phyloP scores from a whole-genome alignment of 2,888 invertebrate species.

The Stratiomys singularior region DNA sequence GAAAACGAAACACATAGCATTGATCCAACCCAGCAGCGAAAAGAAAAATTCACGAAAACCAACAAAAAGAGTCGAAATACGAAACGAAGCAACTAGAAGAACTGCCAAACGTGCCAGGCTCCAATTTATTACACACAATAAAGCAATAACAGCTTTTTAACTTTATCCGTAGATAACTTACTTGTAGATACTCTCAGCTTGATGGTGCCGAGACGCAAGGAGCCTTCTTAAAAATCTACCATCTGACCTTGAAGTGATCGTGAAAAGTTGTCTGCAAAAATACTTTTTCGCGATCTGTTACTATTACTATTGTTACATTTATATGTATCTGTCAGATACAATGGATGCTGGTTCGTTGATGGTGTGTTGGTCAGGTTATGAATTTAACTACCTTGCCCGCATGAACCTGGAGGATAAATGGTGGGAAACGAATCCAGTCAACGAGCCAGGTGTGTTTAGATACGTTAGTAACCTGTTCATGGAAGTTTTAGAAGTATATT shows the following conservation, averaged over 20 bases:
- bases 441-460: not conserved
- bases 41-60: not conserved
- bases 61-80: not conserved
- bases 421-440: not conserved
- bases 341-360: not conserved
- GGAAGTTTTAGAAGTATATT: no score
- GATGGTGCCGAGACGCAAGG: not conserved
- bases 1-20: constrained; percentile 3
- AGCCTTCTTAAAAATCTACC: constrained; percentile 10
- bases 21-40: not conserved
- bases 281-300: constrained; percentile 22
- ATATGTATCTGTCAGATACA: not conserved
- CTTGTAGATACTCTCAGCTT: not conserved
- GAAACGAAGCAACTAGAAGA: not conserved
- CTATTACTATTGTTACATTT: constrained; percentile 4
- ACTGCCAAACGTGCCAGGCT: not conserved
- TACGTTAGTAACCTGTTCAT: not conserved
- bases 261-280: constrained; percentile 47
- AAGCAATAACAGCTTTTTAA: constrained; percentile 17
- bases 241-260: constrained; percentile 51
- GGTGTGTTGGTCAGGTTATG: not conserved
- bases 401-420: not conserved
- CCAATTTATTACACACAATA: not conserved
- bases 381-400: not conserved
- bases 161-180: not conserved